These are phyloP conservation scores for Naja naja DNA, from an alignment of 2,113 vertebrate species.

Conservation along the genomic window DNA sequence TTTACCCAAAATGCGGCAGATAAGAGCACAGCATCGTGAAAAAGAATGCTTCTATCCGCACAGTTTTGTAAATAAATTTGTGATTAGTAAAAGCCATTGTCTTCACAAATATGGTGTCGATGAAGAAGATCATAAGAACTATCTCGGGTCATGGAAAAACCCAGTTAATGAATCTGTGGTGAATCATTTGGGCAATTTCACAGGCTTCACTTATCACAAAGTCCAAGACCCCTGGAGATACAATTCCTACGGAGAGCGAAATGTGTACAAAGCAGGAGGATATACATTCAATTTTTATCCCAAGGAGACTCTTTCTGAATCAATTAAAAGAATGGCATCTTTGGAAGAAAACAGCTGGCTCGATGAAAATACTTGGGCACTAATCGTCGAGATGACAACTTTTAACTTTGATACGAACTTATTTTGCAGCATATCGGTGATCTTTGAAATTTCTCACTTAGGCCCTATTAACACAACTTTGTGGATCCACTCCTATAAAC, in stretches of 20 bases:
- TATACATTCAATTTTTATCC: slow-evolving; percentile 67
- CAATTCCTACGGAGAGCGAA: slow-evolving; percentile 42
- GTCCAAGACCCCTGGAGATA: slow-evolving; percentile 47
- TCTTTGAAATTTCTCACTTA: slow-evolving; percentile 61
- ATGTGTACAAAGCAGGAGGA: slow-evolving; percentile 58
- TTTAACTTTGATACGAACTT: slow-evolving; percentile 58
- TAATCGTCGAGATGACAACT: slow-evolving; percentile 63
- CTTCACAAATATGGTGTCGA: slow-evolving; percentile 46
- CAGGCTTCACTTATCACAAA: slow-evolving; percentile 57
- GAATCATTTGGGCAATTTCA: neutral
- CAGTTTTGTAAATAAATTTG: neutral
- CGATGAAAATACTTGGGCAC: slow-evolving; percentile 66
- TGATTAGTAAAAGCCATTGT: slow-evolving; percentile 53
- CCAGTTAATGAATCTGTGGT: neutral
- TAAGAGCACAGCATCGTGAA: slow-evolving; percentile 41
- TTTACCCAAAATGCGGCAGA: slow-evolving; percentile 67
- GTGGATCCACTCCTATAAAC: slow-evolving; percentile 49
- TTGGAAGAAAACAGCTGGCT: slow-evolving; percentile 62
- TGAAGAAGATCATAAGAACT: slow-evolving; percentile 44
- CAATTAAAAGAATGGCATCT: slow-evolving; percentile 41
- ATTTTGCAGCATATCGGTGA: slow-evolving; percentile 59
- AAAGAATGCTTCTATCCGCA: slow-evolving; percentile 40
- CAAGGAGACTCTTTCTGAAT: slow-evolving; percentile 43
- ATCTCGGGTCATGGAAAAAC: slow-evolving; percentile 48
- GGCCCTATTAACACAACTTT: slow-evolving; percentile 58